A percentile compares a stretch with the other conserved stretches of the same genome.
Conservation (phyloP, 2,113 vertebrate species). For the Apteryx owenii region DNA sequence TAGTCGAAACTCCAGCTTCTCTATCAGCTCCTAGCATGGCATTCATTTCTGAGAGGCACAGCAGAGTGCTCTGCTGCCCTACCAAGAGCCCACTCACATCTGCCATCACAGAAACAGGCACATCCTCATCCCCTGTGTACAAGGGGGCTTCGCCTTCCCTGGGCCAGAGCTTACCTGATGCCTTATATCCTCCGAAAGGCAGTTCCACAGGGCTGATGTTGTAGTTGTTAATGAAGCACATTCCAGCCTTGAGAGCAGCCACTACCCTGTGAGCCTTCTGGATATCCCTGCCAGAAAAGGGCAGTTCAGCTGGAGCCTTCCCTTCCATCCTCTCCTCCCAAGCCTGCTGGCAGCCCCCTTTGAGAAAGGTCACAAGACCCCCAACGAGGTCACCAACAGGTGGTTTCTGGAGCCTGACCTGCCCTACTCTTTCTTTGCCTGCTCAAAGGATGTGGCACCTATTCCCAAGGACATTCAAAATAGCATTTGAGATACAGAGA, state of each 20-base stretch:
- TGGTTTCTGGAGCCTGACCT: background rate
- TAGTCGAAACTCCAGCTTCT: background rate
- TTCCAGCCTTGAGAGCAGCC: conserved; percentile 88
- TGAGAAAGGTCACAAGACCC: background rate
- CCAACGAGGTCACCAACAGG: background rate
- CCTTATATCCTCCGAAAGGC: conserved; percentile 96
- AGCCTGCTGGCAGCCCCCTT: background rate
- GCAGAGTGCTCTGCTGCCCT: background rate
- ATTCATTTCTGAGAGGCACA: background rate
- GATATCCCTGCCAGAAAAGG: conserved; percentile 82
- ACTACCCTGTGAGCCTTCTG: conserved; percentile 92
- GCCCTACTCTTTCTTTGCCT: background rate
- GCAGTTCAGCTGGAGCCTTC: background rate
- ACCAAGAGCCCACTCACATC: background rate
- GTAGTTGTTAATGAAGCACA: conserved; percentile 97
- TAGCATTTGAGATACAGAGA: background rate
- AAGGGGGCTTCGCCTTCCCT: background rate
- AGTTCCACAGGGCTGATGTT: conserved; percentile 88
- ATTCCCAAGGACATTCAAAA: background rate
- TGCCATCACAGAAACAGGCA: background rate
- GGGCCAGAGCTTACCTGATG: conserved; percentile 84
- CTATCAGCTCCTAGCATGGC: background rate
- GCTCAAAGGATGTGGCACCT: background rate
- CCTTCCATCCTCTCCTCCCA: background rate
- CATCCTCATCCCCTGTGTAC: background rate